Evolutionary conservation across 2,888 invertebrate species (phyloP).

Genomic region (Crioceris asparagi): DNA sequence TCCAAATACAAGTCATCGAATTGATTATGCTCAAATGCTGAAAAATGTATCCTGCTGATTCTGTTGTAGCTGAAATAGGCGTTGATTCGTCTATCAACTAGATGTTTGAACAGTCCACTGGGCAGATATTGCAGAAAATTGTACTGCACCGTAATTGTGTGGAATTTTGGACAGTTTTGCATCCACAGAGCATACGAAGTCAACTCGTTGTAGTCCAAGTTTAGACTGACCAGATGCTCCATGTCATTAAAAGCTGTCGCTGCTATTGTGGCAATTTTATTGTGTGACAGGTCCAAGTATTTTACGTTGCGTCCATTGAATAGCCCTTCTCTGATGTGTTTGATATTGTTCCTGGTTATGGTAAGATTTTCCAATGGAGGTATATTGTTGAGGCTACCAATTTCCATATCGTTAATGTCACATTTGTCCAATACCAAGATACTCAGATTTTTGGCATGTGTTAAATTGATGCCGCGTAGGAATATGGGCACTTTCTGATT

Average conservation of each 20-base stretch:
- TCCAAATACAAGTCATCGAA: slow-evolving; percentile 24
- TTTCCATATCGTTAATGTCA: slow-evolving; percentile 23
- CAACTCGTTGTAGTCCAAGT: slow-evolving; percentile 26
- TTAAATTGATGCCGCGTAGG: slow-evolving; percentile 22
- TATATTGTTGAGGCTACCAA: slow-evolving; percentile 21
- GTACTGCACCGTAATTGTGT: slow-evolving; percentile 22
- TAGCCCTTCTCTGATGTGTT: slow-evolving; percentile 21
- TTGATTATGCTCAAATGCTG: slow-evolving; percentile 22
- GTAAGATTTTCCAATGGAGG: slow-evolving; percentile 21
- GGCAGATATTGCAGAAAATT: slow-evolving; percentile 26
- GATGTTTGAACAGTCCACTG: slow-evolving; percentile 19
- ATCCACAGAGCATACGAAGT: slow-evolving; percentile 23
- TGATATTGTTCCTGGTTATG: slow-evolving; percentile 23
- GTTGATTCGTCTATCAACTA: slow-evolving; percentile 19
- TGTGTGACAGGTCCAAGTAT: slow-evolving; percentile 24
- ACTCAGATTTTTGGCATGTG: slow-evolving; percentile 21
- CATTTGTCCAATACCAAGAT: slow-evolving; percentile 22
- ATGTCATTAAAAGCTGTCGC: slow-evolving; percentile 26
- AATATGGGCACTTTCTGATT: slow-evolving; percentile 22
- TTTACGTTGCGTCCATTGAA: slow-evolving; percentile 23
- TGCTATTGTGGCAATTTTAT: slow-evolving; percentile 22
- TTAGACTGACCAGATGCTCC: slow-evolving; percentile 20
- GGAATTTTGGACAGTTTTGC: slow-evolving; percentile 22
- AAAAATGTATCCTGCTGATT: slow-evolving; percentile 22
- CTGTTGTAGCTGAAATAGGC: slow-evolving; percentile 27